Percentiles rank a stretch among this genome's conserved stretches.
Conservation (phyloP, 2,113 vertebrate genomes). For the Bothrops jararaca region DNA sequence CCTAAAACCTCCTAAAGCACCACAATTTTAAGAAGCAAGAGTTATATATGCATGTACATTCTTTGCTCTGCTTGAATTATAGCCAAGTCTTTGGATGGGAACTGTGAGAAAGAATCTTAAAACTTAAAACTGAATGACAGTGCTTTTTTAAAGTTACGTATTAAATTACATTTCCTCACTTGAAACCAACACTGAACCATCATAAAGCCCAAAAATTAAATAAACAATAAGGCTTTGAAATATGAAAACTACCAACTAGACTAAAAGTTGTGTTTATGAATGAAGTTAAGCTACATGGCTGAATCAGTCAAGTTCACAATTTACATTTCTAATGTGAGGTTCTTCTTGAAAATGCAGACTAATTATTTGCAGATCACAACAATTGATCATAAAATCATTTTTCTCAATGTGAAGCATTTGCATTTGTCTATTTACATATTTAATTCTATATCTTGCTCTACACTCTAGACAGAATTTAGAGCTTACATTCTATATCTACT, state of each 20-base stretch:
- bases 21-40: background rate
- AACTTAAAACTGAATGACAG: background rate
- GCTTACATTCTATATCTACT: background rate
- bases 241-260: background rate
- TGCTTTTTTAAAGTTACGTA: background rate
- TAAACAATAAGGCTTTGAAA: background rate
- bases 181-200: background rate
- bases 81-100: background rate
- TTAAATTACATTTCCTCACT: background rate
- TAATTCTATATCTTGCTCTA: background rate
- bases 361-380: background rate
- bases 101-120: background rate
- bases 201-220: background rate
- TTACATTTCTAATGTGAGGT: background rate
- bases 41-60: background rate
- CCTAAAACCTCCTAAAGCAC: conserved; percentile 5
- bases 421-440: background rate
- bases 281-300: background rate
- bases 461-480: background rate
- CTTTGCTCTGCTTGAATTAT: background rate
- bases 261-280: background rate
- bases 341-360: background rate
- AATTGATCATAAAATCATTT: background rate
- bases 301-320: background rate
- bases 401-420: background rate